Evolutionary conservation across 2,113 vertebrate genomes (phyloP).

Genomic region (Seriola rivoliana): DNA sequence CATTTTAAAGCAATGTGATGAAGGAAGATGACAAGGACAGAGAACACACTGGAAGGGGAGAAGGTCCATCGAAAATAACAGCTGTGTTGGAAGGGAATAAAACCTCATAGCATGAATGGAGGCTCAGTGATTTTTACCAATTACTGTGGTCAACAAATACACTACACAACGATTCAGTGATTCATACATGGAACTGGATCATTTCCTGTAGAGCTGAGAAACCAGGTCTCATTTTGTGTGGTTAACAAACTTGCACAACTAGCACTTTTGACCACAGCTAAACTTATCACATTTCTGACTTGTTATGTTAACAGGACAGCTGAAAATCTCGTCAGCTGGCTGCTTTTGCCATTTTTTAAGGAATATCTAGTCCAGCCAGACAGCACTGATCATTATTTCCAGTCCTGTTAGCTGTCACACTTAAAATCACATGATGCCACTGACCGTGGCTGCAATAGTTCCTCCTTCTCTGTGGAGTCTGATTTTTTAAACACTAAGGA

Average conservation of each 20-base stretch:
- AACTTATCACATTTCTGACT: neutral
- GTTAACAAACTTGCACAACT: neutral
- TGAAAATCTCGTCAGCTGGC: neutral
- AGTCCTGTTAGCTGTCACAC: too few species aligned
- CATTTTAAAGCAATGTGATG: constrained; percentile 8
- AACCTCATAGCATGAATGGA: neutral
- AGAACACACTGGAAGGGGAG: neutral
- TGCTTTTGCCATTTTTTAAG: neutral
- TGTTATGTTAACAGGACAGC: neutral
- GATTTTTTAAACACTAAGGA: too few species aligned
- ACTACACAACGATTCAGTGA: neutral
- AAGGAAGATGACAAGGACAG: neutral
- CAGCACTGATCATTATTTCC: too few species aligned
- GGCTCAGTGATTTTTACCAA: neutral
- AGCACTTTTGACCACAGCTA: neutral
- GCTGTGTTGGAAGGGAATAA: neutral
- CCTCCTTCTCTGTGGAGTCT: neutral
- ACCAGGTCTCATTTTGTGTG: neutral
- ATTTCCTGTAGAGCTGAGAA: constrained; percentile 1
- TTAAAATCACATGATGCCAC: too few species aligned
- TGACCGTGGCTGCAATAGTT: too few species aligned
- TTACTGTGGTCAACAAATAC: neutral
- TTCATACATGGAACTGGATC: neutral
- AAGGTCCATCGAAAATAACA: neutral
- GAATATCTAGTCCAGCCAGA: neutral